Evolutionary conservation across 2,888 invertebrate species (phyloP), one percentile per base, ranked within the genome.

Genomic region (Drosophila kanekoi): DNA sequence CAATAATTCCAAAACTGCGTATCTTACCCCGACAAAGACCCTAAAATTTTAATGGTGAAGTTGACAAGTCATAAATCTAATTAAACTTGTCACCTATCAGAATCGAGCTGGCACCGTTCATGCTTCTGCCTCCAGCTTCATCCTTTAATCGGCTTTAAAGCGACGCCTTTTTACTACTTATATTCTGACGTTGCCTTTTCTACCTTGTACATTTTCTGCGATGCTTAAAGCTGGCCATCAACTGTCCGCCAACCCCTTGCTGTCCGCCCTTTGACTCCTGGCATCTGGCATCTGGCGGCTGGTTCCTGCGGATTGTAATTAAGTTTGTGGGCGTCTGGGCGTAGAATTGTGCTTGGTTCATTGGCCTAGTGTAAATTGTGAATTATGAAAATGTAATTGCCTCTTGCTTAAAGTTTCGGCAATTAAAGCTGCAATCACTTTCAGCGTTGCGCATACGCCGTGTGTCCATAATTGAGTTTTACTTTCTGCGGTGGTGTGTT

Each of bases 1-100:
- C 28, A 28, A 28, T 28, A 8, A 28, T 28, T 28, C 8, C 28
- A 8, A 28, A 28, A 28, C 28, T 8, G 28, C 8, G 28, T 8
- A 28, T 8, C 28, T 28, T 28, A 8, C 14, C 51, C 16, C 11
- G 16, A 40, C 32, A 40, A 52, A 40, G 52, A 28, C 13, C 4
- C 28, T 18, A 37, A 37, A 43, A 28, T 40, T 63, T 10, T 14
- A 40, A 33, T 40, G 38, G 10, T 14, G 16, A 52, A 52, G 47
- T 45, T 63, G 72, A 60, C 77, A 72, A 67, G 67, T 77, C 77
- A 75, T 80, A 86, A 86, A 80, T 86, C 75, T 83, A 82, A 82
- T 82, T 83, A 86, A 86, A 86, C 69, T 75, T 80, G 81, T 70
- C 81, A 77, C 70, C 81, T 72, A 80, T 68, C 49, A 63, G 45